phyloP scores from a whole-genome alignment of 1,140 invertebrate species.

The Caenorhabditis tropicalis region DNA sequence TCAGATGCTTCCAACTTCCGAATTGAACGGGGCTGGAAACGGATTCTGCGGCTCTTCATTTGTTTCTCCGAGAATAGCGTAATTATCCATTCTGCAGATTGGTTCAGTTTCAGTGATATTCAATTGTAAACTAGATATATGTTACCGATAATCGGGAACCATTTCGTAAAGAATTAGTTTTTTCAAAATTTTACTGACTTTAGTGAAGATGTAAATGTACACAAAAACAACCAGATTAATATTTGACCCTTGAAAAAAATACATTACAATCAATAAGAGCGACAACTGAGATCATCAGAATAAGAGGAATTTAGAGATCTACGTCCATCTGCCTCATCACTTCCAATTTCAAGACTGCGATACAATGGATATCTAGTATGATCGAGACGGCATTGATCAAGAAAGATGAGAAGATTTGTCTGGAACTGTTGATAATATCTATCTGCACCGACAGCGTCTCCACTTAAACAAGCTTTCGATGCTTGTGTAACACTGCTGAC shows the following conservation, averaged over 20 bases:
- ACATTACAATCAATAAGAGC: constrained; percentile 3
- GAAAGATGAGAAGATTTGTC: not conserved
- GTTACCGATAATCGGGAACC: not conserved
- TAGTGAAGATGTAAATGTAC: too few relatives aligned
- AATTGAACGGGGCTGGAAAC: not conserved
- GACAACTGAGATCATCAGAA: constrained; percentile 19
- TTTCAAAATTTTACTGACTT: too few relatives aligned
- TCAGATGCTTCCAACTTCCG: too few relatives aligned
- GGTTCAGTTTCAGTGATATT: not conserved
- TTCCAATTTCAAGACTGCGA: constrained; percentile 17
- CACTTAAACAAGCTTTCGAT: not conserved
- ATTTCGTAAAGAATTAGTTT: too few relatives aligned
- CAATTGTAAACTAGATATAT: not conserved
- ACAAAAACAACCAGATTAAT: too few relatives aligned
- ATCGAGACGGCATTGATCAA: constrained; percentile 17
- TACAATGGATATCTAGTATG: constrained; percentile 7
- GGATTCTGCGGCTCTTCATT: not conserved
- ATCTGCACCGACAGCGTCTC: not conserved
- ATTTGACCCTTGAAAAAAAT: too few relatives aligned
- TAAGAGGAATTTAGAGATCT: constrained; percentile 1
- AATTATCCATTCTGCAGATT: not conserved
- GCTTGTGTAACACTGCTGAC: constrained; percentile 11
- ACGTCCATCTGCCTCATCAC: not conserved
- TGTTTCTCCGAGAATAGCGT: not conserved
- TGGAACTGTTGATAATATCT: constrained; percentile 14